phyloP scores from a whole-genome alignment of 2,113 vertebrate genomes.

The Hippocampus mohnikei region DNA sequence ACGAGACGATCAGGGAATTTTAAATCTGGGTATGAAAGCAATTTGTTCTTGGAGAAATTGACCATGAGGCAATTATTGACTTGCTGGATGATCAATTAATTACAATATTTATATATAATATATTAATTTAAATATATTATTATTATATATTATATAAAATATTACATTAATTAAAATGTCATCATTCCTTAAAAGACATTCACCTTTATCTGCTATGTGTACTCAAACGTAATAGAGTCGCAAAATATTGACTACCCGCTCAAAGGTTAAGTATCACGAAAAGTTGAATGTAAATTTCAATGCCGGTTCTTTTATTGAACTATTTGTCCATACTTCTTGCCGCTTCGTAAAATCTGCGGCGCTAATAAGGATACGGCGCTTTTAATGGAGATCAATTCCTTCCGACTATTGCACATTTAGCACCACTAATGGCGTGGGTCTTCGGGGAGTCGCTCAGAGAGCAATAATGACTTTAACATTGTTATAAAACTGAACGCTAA shows the following conservation, averaged over 20 bases:
- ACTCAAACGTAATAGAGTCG: not conserved
- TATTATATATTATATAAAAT: too few relatives aligned
- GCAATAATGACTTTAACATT: slow-evolving; percentile 6
- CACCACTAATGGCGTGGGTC: not conserved
- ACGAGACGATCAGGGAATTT: not conserved
- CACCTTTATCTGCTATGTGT: not conserved
- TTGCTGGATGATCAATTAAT: not conserved
- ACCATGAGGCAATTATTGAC: too few relatives aligned
- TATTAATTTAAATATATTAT: too few relatives aligned
- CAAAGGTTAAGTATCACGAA: not conserved
- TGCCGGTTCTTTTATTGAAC: not conserved
- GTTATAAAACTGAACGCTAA: not conserved
- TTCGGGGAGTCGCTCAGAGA: not conserved
- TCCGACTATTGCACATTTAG: not conserved
- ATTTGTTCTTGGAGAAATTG: not conserved
- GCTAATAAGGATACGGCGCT: slow-evolving; percentile 5
- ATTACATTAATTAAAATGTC: too few relatives aligned
- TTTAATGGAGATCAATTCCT: slow-evolving; percentile 16
- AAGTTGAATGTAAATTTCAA: not conserved
- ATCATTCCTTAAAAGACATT: not conserved
- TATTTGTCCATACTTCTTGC: not conserved
- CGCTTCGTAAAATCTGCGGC: not conserved
- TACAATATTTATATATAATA: too few relatives aligned
- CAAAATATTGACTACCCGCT: not conserved
- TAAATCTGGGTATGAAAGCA: not conserved